These are phyloP conservation scores for Holothuria leucospilota DNA, from an alignment of 53 echinoderm and acorn worm species.

Conservation along the genomic window DNA sequence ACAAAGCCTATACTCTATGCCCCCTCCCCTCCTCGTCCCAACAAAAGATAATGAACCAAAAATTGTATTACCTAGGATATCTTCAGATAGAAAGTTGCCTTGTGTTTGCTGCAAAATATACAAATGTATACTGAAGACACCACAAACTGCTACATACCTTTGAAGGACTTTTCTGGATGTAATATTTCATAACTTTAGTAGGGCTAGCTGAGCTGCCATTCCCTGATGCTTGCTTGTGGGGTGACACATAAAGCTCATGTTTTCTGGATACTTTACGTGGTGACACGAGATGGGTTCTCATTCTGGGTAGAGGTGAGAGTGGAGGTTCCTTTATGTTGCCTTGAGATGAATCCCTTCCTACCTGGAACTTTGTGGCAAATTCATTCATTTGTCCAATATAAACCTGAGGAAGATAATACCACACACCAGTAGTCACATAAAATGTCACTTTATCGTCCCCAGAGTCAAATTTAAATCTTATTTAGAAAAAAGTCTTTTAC, in stretches of 20 bases:
- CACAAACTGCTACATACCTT: conserved; percentile 66
- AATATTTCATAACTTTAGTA: conserved; percentile 75
- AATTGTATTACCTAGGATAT: too few relatives aligned
- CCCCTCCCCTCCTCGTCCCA: too few relatives aligned
- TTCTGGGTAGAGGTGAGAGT: conserved; percentile 86
- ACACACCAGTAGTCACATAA: not conserved
- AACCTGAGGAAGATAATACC: conserved; percentile 53
- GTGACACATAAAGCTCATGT: conserved; percentile 91
- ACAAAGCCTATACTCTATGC: too few relatives aligned
- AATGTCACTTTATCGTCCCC: not conserved
- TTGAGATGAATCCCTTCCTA: conserved; percentile 33
- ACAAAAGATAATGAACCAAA: too few relatives aligned
- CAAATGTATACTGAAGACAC: too few relatives aligned
- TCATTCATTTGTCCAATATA: conserved; percentile 70
- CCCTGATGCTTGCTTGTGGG: conserved; percentile 66
- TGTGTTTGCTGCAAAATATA: too few relatives aligned
- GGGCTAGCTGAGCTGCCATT: conserved; percentile 54
- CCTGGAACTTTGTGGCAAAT: conserved; percentile 79
- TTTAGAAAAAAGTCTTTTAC: too few relatives aligned
- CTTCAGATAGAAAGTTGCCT: too few relatives aligned
- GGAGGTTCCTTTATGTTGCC: conserved; percentile 74
- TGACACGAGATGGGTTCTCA: conserved; percentile 80
- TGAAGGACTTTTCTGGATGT: conserved; percentile 89
- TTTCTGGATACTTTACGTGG: conserved; percentile 91
- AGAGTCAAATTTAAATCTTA: too few relatives aligned